A percentile compares a stretch with the other conserved stretches of the same genome.
These are phyloP conservation scores for Prunella himalayana DNA, from an alignment of 2,113 vertebrate genomes.

Conservation along the genomic window DNA sequence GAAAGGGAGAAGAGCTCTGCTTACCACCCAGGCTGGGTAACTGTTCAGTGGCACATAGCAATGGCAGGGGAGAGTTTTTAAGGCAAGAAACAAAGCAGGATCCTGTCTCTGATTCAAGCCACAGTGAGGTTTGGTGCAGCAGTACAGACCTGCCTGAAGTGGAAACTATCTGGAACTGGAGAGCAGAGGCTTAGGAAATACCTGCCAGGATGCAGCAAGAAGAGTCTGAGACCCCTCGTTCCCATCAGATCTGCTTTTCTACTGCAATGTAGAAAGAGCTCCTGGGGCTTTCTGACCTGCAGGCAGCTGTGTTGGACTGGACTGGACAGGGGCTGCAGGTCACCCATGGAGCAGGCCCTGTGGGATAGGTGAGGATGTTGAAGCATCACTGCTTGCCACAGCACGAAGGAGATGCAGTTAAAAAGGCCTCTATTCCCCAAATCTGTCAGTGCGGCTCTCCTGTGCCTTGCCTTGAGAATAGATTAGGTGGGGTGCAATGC, in stretches of 20 bases:
- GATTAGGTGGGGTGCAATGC: not conserved
- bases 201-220: not conserved
- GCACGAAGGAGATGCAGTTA: accelerated
- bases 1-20: not conserved
- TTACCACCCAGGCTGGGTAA: not conserved
- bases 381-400: not conserved
- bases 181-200: not conserved
- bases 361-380: not conserved
- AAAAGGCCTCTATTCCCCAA: not conserved
- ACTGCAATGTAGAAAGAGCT: not conserved
- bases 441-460: not conserved
- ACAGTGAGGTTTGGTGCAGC: not conserved
- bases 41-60: not conserved
- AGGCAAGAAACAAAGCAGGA: not conserved
- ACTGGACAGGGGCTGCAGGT: not conserved
- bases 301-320: not conserved
- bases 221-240: not conserved
- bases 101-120: not conserved
- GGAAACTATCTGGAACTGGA: not conserved
- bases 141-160: not conserved
- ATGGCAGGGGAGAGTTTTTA: not conserved
- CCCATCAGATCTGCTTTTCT: not conserved
- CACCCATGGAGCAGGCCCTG: not conserved
- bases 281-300: not conserved
- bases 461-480: accelerated